Conservation (phyloP, 2,797 vertebrate genomes). For the Lacerta agilis region DNA sequence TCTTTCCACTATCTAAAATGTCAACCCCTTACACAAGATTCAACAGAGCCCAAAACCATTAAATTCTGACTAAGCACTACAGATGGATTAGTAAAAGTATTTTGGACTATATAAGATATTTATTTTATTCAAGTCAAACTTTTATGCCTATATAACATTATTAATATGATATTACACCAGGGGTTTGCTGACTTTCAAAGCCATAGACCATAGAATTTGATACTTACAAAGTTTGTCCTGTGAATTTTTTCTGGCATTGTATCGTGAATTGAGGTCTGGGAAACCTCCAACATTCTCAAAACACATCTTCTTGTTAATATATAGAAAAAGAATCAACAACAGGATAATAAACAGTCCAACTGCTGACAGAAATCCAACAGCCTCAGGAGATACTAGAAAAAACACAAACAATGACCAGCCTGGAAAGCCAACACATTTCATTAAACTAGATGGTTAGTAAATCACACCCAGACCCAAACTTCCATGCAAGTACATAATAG, state of each 20-base stretch:
- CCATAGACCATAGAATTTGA: slow-evolving; percentile 8
- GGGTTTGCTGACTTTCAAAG: background rate
- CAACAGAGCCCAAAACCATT: background rate
- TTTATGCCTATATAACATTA: background rate
- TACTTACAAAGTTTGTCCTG: slow-evolving; percentile 87
- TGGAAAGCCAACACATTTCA: slow-evolving; percentile 18
- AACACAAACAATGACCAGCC: slow-evolving; percentile 64
- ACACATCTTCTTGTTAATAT: slow-evolving; percentile 96
- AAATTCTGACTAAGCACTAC: background rate
- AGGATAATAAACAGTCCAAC: slow-evolving; percentile 93
- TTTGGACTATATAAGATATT: background rate
- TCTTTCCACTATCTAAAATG: background rate
- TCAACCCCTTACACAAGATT: background rate
- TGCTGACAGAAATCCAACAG: slow-evolving; percentile 94
- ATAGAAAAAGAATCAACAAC: slow-evolving; percentile 94
- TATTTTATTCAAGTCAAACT: background rate
- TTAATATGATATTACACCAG: background rate
- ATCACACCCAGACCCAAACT: background rate
- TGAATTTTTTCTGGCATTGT: slow-evolving; percentile 83
- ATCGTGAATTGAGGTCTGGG: slow-evolving; percentile 88
- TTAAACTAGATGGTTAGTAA: background rate
- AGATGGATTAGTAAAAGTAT: background rate
- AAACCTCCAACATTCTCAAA: slow-evolving; percentile 90
- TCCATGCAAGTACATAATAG: background rate
- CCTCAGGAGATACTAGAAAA: slow-evolving; percentile 94